Evolutionary conservation across 1,140 invertebrate species (phyloP), one percentile per base, ranked within the genome.

Genomic region (Drosophila tristis): DNA sequence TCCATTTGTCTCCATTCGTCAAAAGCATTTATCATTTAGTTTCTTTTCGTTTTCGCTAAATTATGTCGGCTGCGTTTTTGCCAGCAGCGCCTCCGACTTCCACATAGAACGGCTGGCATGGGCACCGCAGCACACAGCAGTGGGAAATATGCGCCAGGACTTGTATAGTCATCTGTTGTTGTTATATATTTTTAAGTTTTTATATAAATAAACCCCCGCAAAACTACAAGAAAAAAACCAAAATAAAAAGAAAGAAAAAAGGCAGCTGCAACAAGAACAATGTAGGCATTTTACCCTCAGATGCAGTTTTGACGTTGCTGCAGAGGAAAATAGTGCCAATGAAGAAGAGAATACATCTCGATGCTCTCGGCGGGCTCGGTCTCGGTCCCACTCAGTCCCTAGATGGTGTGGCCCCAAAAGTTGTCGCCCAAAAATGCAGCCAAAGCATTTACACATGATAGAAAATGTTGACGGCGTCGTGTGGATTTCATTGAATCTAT

Each of bases 161-260:
- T 89, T 89, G 84, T 89, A 89, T 89, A 89, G 84, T 72, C 84
- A 89, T 89, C 85, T 75, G 72, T 73, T 82, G 73, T 59, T 61
- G 78, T 73, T 89, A 78, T 87, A 87, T 87, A 87, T 87, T 87
- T 86, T 87, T 87, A 89, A 87, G 82, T 78, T 89, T 87, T 89
- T 82, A 89, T 87, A 87, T 87, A 89, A 87, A 87, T 87, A 87
- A 87, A 87, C 61, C 72, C 72, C 71, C 71, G 72, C 72, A 43
- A 67, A 70, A 43, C 50, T 23, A 45, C 60, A 39, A 4, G 1
- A 13, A 39, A 13, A 13, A 39, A 39, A 39, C 4, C 11, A 35
- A 8, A 35, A 35, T 0, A 39, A 39, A 39, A 39, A 11, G 9
- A 39, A 11, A 13, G 13, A 39, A 13, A 13, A 39, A 13, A 39